These are phyloP conservation scores for Saccostrea echinata DNA, from an alignment of 1,140 invertebrate species.

Conservation along the genomic window DNA sequence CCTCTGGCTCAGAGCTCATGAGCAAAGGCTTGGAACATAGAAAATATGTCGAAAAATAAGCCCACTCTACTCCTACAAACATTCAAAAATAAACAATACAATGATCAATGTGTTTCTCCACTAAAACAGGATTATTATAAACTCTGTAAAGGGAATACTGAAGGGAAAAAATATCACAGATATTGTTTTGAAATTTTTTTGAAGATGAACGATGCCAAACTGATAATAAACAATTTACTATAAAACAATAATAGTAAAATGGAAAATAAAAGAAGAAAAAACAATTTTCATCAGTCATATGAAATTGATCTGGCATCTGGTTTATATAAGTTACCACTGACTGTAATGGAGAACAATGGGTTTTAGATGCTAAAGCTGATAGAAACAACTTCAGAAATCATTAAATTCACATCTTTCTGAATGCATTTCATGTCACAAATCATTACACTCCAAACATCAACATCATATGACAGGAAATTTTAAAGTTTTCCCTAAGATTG, in stretches of 20 bases:
- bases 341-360: background rate
- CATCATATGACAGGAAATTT: background rate
- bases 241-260: background rate
- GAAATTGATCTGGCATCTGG: slow-evolving; percentile 11
- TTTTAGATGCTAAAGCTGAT: background rate
- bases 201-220: background rate
- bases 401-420: background rate
- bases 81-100: background rate
- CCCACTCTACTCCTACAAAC: background rate
- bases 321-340: background rate
- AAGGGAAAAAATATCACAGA: background rate
- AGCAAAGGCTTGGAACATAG: background rate
- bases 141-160: background rate
- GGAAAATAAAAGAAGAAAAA: background rate
- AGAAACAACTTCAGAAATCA: slow-evolving; percentile 7
- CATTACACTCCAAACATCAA: background rate
- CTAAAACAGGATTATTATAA: background rate
- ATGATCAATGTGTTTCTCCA: background rate
- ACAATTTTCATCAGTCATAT: background rate
- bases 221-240: slow-evolving; percentile 13
- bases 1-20: background rate
- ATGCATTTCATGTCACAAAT: background rate
- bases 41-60: too few relatives aligned
- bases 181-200: background rate
- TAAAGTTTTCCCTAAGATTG: background rate